phyloP scores from a whole-genome alignment of 2,888 invertebrate species.

The Alentia gelatinosa region DNA sequence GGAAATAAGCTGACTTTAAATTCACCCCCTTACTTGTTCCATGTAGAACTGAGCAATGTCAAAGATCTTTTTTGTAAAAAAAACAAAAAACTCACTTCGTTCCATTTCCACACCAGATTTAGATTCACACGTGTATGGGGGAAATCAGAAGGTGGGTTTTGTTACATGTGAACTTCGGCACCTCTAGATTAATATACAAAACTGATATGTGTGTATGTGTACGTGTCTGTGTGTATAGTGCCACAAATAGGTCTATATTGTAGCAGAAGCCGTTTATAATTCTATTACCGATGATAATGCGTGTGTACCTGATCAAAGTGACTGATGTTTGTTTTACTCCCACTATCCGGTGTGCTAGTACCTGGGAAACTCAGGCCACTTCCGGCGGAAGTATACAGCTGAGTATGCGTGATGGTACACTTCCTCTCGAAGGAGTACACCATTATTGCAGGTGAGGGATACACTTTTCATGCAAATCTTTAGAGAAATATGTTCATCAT shows the following conservation, averaged over 20 bases:
- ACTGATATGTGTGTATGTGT: background rate
- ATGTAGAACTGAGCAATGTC: no score
- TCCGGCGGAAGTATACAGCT: no score
- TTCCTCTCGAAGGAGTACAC: no score
- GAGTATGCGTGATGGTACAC: no score
- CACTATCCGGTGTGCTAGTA: no score
- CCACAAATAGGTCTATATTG: slow-evolving; percentile 30
- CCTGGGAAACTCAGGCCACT: no score
- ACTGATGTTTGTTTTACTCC: no score
- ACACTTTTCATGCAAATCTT: no score
- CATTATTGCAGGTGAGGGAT: background rate
- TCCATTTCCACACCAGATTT: background rate
- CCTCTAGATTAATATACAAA: background rate
- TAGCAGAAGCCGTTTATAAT: slow-evolving; percentile 19
- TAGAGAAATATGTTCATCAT: no score
- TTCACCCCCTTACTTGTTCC: no score
- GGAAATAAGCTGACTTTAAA: no score
- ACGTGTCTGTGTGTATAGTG: slow-evolving; percentile 10
- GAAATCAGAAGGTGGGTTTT: background rate
- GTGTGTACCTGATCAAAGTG: background rate
- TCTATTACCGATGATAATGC: background rate
- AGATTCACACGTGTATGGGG: background rate
- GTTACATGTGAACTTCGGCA: background rate
- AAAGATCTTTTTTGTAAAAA: no score
- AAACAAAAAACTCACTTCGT: background rate